Percentiles rank a stretch among this genome's conserved stretches.
Conservation (phyloP, 2,113 vertebrate species). For the Limanda limanda region DNA sequence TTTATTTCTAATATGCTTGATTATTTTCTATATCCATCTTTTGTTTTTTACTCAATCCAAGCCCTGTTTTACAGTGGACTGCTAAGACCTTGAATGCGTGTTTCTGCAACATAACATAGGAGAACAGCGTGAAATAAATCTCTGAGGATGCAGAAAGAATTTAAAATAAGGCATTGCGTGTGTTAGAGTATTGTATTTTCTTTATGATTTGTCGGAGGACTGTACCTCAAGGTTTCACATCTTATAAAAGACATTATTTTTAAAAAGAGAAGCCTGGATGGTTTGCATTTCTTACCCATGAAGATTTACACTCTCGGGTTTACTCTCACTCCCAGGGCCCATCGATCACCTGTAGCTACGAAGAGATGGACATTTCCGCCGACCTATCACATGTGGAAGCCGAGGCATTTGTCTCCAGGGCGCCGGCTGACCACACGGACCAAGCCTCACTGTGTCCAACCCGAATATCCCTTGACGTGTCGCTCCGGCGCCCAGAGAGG, state of each 20-base stretch:
- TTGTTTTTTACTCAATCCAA: constrained; percentile 30
- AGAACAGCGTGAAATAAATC: constrained; percentile 7
- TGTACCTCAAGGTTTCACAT: constrained; percentile 13
- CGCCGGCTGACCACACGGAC: constrained; percentile 72
- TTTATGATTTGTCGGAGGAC: constrained; percentile 16
- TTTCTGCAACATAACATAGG: constrained; percentile 3
- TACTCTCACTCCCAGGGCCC: constrained; percentile 8
- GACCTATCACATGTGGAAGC: constrained; percentile 59
- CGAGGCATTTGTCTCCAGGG: constrained; percentile 75
- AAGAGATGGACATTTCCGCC: constrained; percentile 60
- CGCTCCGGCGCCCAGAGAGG: constrained; percentile 60
- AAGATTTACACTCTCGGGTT: constrained; percentile 25
- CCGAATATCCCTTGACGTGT: constrained; percentile 75
- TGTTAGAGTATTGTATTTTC: constrained; percentile 12
- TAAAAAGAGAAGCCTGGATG: constrained; percentile 16
- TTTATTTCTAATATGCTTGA: constrained; percentile 57
- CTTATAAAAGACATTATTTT: constrained; percentile 9
- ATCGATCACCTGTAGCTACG: constrained; percentile 64
- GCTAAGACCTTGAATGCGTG: constrained; percentile 30
- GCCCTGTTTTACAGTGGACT: constrained; percentile 22
- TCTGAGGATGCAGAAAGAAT: constrained; percentile 9
- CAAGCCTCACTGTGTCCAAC: constrained; percentile 69
- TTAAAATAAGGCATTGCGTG: constrained; percentile 6
- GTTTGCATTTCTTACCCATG: constrained; percentile 19
- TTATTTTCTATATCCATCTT: constrained; percentile 45